These are phyloP conservation scores for Drosophila sordidapex DNA, from an alignment of 2,888 invertebrate genomes.

Conservation along the genomic window DNA sequence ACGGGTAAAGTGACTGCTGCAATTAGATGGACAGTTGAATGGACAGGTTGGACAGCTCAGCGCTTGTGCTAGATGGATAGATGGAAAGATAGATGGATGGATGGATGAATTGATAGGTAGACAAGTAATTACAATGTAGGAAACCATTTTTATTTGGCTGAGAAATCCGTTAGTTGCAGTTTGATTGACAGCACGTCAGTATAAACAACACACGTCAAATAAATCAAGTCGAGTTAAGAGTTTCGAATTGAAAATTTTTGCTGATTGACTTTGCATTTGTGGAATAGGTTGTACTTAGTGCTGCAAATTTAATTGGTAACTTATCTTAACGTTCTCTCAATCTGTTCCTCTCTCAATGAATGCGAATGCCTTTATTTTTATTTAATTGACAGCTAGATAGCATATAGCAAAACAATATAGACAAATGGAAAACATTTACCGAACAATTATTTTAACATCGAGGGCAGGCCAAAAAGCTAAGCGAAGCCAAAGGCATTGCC, in stretches of 20 bases:
- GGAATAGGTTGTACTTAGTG: neutral
- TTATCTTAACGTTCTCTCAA: neutral
- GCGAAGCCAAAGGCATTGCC: constrained; percentile 31
- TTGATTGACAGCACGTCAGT: constrained; percentile 39
- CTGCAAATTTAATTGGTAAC: neutral
- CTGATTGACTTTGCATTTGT: neutral
- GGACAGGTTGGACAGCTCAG: constrained; percentile 59
- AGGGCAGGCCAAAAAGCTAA: constrained; percentile 8
- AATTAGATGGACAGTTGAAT: constrained; percentile 66
- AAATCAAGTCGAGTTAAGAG: neutral
- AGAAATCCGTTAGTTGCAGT: constrained; percentile 21
- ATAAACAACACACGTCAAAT: neutral
- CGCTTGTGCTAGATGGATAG: constrained; percentile 45
- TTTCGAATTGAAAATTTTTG: neutral
- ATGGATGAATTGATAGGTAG: constrained; percentile 50
- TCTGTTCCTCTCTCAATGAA: constrained; percentile 2
- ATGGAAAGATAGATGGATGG: constrained; percentile 32
- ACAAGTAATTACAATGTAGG: constrained; percentile 60
- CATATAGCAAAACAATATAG: constrained; percentile 29
- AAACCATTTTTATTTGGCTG: constrained; percentile 44
- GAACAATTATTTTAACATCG: constrained; percentile 43
- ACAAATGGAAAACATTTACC: constrained; percentile 44
- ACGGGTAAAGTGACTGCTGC: constrained; percentile 49
- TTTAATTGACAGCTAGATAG: constrained; percentile 48
- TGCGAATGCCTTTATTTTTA: constrained; percentile 33